Evolutionary conservation across 2,797 vertebrate species (phyloP).

Genomic region (Micrastur ruficollis): DNA sequence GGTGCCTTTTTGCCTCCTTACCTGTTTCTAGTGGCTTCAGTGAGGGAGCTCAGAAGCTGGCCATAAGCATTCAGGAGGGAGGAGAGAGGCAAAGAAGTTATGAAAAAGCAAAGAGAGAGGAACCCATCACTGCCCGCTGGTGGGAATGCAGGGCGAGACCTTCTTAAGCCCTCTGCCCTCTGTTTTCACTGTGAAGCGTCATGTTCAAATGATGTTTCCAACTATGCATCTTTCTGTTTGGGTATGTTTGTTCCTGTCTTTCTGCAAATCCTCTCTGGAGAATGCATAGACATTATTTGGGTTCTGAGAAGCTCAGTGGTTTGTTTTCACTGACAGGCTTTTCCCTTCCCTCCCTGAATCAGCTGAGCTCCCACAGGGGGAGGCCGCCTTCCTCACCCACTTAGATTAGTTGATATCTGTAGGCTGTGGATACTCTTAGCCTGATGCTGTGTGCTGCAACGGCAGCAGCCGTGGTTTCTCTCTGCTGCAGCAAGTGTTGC

Average conservation of each 20-base stretch:
- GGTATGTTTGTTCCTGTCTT: not conserved
- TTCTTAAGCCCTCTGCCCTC: not conserved
- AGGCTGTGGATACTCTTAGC: not conserved
- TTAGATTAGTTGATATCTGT: not conserved
- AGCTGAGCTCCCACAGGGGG: not conserved
- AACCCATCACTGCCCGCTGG: not conserved
- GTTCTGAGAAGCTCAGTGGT: not conserved
- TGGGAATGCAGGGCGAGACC: not conserved
- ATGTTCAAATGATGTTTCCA: not conserved
- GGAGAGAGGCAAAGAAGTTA: not conserved
- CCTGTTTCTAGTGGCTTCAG: not conserved
- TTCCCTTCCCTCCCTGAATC: constrained; percentile 6
- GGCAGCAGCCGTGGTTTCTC: constrained; percentile 26
- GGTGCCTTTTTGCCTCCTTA: not conserved
- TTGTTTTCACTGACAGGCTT: not conserved
- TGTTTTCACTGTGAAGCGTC: not conserved
- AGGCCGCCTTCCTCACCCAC: not conserved
- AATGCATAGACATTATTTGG: not conserved
- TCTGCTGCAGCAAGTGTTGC: constrained; percentile 24
- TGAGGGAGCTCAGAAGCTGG: not conserved
- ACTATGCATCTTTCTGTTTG: not conserved
- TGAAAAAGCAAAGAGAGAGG: not conserved
- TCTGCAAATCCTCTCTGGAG: not conserved
- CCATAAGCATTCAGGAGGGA: not conserved
- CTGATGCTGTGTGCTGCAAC: not conserved